phyloP scores from a whole-genome alignment of 2,113 vertebrate genomes.

The Puntigrus tetrazona region DNA sequence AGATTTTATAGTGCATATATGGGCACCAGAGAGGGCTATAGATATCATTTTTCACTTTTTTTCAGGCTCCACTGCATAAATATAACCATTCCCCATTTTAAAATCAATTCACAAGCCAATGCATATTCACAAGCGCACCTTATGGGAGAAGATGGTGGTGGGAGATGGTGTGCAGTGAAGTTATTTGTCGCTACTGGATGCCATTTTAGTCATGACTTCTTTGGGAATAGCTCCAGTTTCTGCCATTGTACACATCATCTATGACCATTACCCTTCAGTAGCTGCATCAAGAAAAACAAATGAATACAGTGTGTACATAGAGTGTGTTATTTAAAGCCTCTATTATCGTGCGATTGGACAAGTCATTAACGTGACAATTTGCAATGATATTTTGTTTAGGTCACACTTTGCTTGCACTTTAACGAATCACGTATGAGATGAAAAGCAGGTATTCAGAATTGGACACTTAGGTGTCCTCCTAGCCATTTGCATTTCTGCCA shows the following conservation, averaged over 20 bases:
- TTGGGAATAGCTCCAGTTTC: neutral
- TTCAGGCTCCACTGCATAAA: neutral
- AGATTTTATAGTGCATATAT: neutral
- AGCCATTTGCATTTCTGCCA: constrained; percentile 51
- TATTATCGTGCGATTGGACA: neutral
- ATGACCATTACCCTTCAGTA: neutral
- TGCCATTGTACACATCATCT: constrained; percentile 5
- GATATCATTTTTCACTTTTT: neutral
- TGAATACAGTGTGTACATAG: neutral
- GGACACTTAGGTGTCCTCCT: constrained; percentile 39
- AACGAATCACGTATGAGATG: constrained; percentile 13
- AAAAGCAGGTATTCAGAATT: constrained; percentile 41
- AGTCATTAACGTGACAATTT: constrained; percentile 27
- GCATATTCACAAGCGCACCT: constrained; percentile 8
- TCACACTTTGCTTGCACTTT: neutral
- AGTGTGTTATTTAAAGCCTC: neutral
- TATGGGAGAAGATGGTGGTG: neutral
- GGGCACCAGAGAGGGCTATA: neutral
- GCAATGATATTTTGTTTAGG: neutral
- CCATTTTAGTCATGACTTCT: constrained; percentile 27
- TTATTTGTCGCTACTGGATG: neutral
- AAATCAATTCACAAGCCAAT: constrained; percentile 26
- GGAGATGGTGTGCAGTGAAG: constrained; percentile 14
- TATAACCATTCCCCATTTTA: constrained; percentile 27
- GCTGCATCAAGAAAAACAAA: neutral